Percentiles rank a stretch among this genome's conserved stretches.
These are phyloP conservation scores for Bhutanitis thaidina DNA, from an alignment of 2,888 invertebrate genomes.

Conservation along the genomic window DNA sequence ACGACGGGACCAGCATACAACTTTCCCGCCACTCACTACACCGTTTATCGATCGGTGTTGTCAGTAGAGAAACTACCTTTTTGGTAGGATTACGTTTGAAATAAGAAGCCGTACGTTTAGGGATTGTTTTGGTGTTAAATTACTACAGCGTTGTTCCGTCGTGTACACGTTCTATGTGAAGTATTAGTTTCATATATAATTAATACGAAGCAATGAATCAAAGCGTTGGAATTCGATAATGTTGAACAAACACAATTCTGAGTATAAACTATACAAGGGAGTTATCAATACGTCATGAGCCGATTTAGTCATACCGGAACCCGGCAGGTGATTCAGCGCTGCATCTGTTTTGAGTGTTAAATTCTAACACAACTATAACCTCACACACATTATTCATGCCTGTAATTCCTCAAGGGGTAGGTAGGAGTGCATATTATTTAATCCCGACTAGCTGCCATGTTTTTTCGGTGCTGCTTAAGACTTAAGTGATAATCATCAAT, in stretches of 20 bases:
- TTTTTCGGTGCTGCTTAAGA: no score
- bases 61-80: constrained; percentile 2
- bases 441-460: no score
- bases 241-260: constrained; percentile 6
- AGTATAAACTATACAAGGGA: constrained; percentile 9
- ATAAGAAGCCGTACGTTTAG: no score
- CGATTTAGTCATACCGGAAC: constrained; percentile 12
- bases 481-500: no score
- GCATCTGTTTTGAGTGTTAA: no score
- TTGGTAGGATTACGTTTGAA: neutral
- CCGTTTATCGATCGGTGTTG: constrained; percentile 11
- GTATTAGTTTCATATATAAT: neutral
- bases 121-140: no score
- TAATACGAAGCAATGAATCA: constrained; percentile 10
- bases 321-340: constrained; percentile 1
- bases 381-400: no score
- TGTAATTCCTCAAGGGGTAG: no score
- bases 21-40: constrained; percentile 20
- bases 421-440: no score
- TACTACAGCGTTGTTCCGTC: no score
- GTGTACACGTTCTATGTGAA: no score
- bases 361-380: no score
- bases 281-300: constrained; percentile 12
- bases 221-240: constrained; percentile 11
- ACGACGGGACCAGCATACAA: constrained; percentile 16